A percentile compares a stretch with the other conserved stretches of the same genome.
phyloP scores from a whole-genome alignment of 2,888 invertebrate genomes.

The Choreutis nemorana region DNA sequence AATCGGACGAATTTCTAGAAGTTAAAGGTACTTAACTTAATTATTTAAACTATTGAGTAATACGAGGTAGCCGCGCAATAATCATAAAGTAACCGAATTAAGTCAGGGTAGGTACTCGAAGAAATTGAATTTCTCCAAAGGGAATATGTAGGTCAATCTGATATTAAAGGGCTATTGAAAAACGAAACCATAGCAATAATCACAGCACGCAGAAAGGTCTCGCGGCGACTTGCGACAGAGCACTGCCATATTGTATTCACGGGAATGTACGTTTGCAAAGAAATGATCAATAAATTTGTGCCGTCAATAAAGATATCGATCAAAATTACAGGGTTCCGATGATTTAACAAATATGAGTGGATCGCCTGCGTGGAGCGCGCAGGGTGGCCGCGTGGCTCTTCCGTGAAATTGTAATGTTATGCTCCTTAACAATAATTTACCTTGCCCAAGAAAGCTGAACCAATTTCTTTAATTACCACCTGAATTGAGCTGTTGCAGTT shows the following conservation, averaged over 20 bases:
- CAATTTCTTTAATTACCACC: constrained; percentile 48
- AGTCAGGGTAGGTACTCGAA: too few relatives aligned
- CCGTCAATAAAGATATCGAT: constrained; percentile 65
- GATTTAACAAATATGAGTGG: constrained; percentile 62
- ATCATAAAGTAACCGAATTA: too few relatives aligned
- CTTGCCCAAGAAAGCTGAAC: constrained; percentile 41
- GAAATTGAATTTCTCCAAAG: constrained; percentile 49
- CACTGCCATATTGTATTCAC: constrained; percentile 48
- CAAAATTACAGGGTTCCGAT: constrained; percentile 64
- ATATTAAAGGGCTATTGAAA: constrained; percentile 59
- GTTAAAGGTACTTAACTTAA: too few relatives aligned
- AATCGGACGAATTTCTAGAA: too few relatives aligned
- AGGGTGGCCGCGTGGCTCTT: constrained; percentile 53
- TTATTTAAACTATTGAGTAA: too few relatives aligned
- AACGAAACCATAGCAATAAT: constrained; percentile 57
- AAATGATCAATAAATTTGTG: constrained; percentile 63
- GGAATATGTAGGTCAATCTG: constrained; percentile 46
- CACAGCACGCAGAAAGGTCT: constrained; percentile 41
- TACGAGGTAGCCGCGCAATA: too few relatives aligned
- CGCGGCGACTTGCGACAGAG: constrained; percentile 42
- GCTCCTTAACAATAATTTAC: constrained; percentile 50
- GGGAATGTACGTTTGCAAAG: constrained; percentile 50
- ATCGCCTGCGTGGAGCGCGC: constrained; percentile 40
- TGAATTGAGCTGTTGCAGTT: constrained; percentile 38
- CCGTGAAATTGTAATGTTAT: constrained; percentile 55